Base-by-base conservation (phyloP, 2,113 vertebrate species). In the Phalacrocorax brasilianus region DNA sequence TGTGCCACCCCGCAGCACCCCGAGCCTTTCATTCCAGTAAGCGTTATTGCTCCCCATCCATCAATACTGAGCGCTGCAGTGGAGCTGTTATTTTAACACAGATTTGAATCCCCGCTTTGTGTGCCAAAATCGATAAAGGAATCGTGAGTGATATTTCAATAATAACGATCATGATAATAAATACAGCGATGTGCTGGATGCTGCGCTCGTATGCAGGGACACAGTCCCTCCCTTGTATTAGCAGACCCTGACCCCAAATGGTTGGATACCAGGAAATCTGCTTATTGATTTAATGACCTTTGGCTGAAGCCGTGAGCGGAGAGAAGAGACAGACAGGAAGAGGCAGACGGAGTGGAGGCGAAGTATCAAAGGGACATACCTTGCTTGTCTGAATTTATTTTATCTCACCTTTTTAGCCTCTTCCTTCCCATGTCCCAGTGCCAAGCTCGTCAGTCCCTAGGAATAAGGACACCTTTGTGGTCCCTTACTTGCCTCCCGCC, bases 201-300 rank as follows among this genome's bases (percentile, higher is more conserved):
- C 79, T 1, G 2, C 0, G 4, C n/a, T 65, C 11, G 2, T 14
- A 14, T 33, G 63, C 61, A 42, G 45, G 55, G 66, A 45, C 66
- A 61, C 56, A 21, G 33, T 26, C 55, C n/a, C 38, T 47, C 53
- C 50, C 24, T 8, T 38, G 22, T 44, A 33, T 24, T 47, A 8
- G 58, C 63, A 50, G 67, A 80, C 55, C 42, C 68, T 62, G 68
- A 88, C 72, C 91, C 63, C 32, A 3, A 28, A 26, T 10, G 27
- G 8, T 1, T 55, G 76, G 71, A 44, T 55, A 88, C 47, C 95
- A 93, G 95, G 84, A 91, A 94, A 96, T 76, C 74, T 86, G 38
- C 45, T 72, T 45, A 27, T 50, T 58, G 85, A 59, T 91, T 85
- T 65, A 53, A 70, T 27, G 35, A 62, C 49, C 82, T 77, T 59